Conservation (phyloP, 2,797 vertebrate genomes). For the Gouania willdenowi region DNA sequence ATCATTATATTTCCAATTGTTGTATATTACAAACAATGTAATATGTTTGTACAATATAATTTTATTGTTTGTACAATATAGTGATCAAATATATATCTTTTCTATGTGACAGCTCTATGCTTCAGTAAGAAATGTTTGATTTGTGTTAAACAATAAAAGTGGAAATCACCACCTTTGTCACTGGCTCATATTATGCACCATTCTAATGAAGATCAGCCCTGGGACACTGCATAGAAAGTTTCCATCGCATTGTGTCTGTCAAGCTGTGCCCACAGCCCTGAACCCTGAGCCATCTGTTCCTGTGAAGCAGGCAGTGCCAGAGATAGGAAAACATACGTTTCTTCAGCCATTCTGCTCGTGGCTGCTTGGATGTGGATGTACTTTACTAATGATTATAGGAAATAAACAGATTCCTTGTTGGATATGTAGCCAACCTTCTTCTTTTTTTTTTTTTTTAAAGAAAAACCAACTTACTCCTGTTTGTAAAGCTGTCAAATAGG, state of each 20-base stretch:
- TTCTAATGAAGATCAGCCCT: constrained; percentile 13
- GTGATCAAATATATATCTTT: no score
- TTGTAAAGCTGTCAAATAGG: constrained; percentile 1
- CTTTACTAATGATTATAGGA: not conserved
- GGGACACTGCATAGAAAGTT: constrained; percentile 58
- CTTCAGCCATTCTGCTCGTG: constrained; percentile 42
- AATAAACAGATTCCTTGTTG: not conserved
- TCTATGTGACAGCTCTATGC: no score
- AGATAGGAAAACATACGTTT: constrained; percentile 40
- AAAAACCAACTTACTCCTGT: constrained; percentile 2
- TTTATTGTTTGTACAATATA: no score
- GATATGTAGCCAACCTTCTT: constrained; percentile 5
- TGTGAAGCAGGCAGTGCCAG: constrained; percentile 37
- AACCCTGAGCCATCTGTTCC: constrained; percentile 67
- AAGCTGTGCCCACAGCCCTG: constrained; percentile 57
- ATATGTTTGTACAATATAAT: no score
- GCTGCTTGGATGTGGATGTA: constrained; percentile 15
- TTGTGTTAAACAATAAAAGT: not conserved
- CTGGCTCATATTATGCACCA: constrained; percentile 14
- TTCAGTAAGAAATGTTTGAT: not conserved
- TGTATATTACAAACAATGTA: no score
- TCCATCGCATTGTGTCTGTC: constrained; percentile 65
- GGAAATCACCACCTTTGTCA: not conserved
- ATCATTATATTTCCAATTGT: no score
- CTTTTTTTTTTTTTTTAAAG: not conserved